Conservation (phyloP, 2,113 vertebrate species). For the Proterorhinus semilunaris region DNA sequence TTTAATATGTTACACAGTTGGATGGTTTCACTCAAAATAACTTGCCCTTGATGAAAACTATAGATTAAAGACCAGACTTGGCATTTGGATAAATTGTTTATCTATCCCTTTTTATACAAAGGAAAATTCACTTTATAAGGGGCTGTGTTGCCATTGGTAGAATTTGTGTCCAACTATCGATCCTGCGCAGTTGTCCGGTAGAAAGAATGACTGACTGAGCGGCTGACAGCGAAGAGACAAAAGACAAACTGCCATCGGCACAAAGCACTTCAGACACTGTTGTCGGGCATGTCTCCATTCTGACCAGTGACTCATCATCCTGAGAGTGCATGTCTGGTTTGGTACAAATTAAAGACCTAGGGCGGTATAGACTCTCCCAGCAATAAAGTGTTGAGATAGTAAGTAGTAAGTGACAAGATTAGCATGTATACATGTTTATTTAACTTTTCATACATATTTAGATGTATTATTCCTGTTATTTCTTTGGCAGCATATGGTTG, state of each 20-base stretch:
- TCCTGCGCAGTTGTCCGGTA: constrained; percentile 20
- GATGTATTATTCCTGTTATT: too few species aligned
- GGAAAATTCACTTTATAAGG: constrained; percentile 16
- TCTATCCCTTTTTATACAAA: not conserved
- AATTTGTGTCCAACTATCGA: constrained; percentile 41
- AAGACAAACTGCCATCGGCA: constrained; percentile 5
- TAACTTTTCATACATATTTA: too few species aligned
- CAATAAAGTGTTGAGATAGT: not conserved
- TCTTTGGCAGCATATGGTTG: too few species aligned
- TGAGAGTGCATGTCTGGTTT: not conserved
- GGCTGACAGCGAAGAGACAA: constrained; percentile 2
- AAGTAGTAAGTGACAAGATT: too few species aligned
- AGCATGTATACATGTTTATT: too few species aligned
- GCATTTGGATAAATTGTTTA: constrained; percentile 1
- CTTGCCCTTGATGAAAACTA: not conserved
- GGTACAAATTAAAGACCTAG: not conserved
- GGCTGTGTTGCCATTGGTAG: constrained; percentile 4
- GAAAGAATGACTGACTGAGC: constrained; percentile 25
- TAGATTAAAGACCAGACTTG: not conserved
- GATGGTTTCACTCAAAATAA: not conserved
- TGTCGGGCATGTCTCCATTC: not conserved
- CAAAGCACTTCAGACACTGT: constrained; percentile 10
- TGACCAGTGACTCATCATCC: not conserved
- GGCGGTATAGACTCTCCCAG: not conserved
- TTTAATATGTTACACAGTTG: too few species aligned